A percentile compares a stretch with the other conserved stretches of the same genome.
phyloP scores from a whole-genome alignment of 2,113 vertebrate genomes.

The Monopterus albus region DNA sequence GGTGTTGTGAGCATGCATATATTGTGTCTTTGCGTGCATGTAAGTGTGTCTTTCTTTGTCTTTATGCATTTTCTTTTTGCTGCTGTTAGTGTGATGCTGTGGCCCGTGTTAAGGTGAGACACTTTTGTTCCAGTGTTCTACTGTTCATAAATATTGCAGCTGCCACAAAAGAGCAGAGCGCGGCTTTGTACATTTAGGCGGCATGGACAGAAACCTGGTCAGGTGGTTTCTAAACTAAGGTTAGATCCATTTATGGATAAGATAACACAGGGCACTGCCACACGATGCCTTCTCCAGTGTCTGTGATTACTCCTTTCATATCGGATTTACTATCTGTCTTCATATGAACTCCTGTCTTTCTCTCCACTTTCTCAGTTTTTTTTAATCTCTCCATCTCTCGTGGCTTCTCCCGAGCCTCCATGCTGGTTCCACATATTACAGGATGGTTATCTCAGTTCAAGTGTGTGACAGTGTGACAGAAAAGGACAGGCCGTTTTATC shows the following conservation, averaged over 20 bases:
- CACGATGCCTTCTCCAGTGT: constrained; percentile 46
- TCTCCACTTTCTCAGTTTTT: constrained; percentile 6
- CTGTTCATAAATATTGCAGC: constrained; percentile 45
- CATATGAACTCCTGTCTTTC: constrained; percentile 14
- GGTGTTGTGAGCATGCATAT: constrained; percentile 5
- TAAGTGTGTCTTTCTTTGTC: neutral
- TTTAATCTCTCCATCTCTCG: constrained; percentile 33
- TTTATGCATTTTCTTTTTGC: neutral
- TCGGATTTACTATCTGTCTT: constrained; percentile 40
- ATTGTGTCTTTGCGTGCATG: constrained; percentile 1
- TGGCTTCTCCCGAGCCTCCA: constrained; percentile 25
- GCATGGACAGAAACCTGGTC: constrained; percentile 27
- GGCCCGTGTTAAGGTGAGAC: neutral
- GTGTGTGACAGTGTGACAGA: constrained; percentile 49
- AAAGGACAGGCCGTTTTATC: constrained; percentile 39
- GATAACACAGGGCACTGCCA: constrained; percentile 44
- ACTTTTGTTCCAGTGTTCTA: constrained; percentile 6
- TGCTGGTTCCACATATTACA: constrained; percentile 55
- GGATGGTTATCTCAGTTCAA: constrained; percentile 66
- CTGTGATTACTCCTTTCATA: constrained; percentile 39
- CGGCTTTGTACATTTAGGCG: constrained; percentile 8
- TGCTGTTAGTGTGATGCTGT: neutral
- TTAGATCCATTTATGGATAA: constrained; percentile 59
- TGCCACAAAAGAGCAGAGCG: constrained; percentile 7
- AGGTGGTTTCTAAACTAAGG: constrained; percentile 49